These are phyloP conservation scores for Catocala nupta DNA, from an alignment of 2,888 invertebrate genomes.

Conservation along the genomic window DNA sequence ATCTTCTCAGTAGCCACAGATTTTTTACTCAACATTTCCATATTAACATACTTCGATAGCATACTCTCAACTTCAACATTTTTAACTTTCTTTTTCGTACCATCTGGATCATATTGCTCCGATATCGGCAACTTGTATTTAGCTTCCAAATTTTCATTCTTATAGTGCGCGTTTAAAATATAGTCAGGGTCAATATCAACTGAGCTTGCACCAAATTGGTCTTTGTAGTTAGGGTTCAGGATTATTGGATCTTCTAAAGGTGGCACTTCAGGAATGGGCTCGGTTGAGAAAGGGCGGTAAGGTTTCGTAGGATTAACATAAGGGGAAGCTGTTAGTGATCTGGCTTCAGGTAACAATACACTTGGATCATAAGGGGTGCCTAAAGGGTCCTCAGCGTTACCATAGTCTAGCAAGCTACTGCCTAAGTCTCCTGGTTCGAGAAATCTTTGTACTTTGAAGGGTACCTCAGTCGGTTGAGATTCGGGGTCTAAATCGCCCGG, in stretches of 20 bases:
- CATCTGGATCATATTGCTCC: conserved; percentile 74
- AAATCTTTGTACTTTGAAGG: conserved; percentile 61
- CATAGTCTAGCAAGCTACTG: conserved; percentile 29
- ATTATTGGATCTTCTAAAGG: conserved; percentile 77
- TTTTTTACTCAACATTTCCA: conserved; percentile 23
- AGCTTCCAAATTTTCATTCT: conserved; percentile 17
- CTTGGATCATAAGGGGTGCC: conserved; percentile 26
- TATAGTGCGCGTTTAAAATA: conserved; percentile 41
- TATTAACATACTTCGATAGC: conserved; percentile 17
- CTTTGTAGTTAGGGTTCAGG: conserved; percentile 70
- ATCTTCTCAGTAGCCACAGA: conserved; percentile 33
- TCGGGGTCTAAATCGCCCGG: conserved; percentile 76
- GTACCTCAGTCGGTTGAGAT: conserved; percentile 79
- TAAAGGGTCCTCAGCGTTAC: conserved; percentile 3
- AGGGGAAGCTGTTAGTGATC: conserved; percentile 70
- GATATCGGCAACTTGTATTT: conserved; percentile 75
- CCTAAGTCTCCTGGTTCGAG: conserved; percentile 50
- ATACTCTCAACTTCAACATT: conserved; percentile 30
- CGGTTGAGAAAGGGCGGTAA: conserved; percentile 75
- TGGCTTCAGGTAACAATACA: conserved; percentile 35
- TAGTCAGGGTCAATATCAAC: conserved; percentile 55
- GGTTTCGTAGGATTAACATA: conserved; percentile 64
- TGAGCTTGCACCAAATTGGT: conserved; percentile 61
- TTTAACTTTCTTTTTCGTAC: conserved; percentile 36
- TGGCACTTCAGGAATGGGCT: conserved; percentile 67